Base-by-base conservation (phyloP, 2,797 vertebrate species). In the Saxicola maurus region DNA sequence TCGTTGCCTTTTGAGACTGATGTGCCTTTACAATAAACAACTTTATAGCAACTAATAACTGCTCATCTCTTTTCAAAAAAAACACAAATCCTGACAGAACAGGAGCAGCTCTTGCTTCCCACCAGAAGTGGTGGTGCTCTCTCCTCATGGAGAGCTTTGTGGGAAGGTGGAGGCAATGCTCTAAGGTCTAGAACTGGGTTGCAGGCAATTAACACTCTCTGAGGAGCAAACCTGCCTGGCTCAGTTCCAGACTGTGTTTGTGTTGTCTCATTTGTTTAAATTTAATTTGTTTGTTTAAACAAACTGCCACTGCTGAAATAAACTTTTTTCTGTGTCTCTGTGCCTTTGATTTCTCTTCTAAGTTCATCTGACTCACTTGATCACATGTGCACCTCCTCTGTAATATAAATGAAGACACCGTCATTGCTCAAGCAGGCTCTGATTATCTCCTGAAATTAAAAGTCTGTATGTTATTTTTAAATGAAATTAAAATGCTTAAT, bases 391-490 rank as follows among this genome's bases (percentile, higher is more conserved):
- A 53, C 23, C 23, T 71, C 20, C 20, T 53, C 33, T 72, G 1
- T 17, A 53, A 53, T 31, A 71, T 43, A 76, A 86, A 59, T 65
- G 10, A 72, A 78, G 51, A 46, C n/a, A 60, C 7, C 0, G 0
- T 49, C 17, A 4, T 33, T 78, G 33, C 21, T 67, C 20, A 17
- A 82, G 45, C 25, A 65, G 53, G 10, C 31, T 72, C 31, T 85
- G 56, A 62, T 73, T 75, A 52, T 87, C 17, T 65, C 17, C 28
- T 65, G 43, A 62, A 80, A 64, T 87, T 83, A 79, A 87, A 94
- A 85, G 45, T 65, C n/a, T 48, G 1, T 46, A 55, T 21, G 30
- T 30, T 82, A 52, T 67, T 92, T 94, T 74, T 64, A 87, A 80
- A 55, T 37, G 30, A 27, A 78, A 81, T 20, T 62, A 60, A 90